Evolutionary conservation across 2,797 vertebrate genomes (phyloP), one percentile per base, ranked within the genome.

Genomic region (Urocyon cinereoargenteus): DNA sequence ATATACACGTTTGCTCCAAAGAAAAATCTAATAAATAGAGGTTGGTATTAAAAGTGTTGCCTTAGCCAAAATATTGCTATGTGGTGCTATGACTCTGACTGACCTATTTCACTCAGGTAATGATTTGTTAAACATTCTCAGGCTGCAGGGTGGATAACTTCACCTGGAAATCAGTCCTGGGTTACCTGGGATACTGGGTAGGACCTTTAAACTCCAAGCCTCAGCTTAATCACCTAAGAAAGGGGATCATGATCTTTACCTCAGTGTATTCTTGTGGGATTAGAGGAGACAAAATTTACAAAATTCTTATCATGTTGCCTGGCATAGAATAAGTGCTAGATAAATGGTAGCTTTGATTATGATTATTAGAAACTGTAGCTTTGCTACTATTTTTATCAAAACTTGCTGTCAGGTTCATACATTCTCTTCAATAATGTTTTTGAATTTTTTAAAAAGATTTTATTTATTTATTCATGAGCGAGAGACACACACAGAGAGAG

Each of bases 81-180:
- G 40, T 19, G 22, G 24, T 75, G 24, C n/a, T 66, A 22, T 40
- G 7, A 61, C 14, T 66, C 22, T 53, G 49, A 61, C 51, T 36
- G 53, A 19, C 6, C 61, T 81, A 3, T n/a, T 83, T 78, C 40
- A 82, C 78, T 96, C 77, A 88, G 34, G 68, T 64, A 62, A 51
- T 55, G 31, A 26, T 15, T 61, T 86, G 59, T 90, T 94, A 81
- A 95, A 88, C 92, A n/a, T 53, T 85, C 45, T 57, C 78, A 89
- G n/a, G 19, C 53, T 90, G 15, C 18, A 6, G 28, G 26, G 31
- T 66, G 7, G 49, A 57, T 72, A 36, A 53, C 22, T 78, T 93
- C 18, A 68, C 61, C 28, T 86, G 84, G 79, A 86, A 95, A 93
- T 15, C 12, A 49, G 10, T 57, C 0, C 62, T 94, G 45, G 36